Conservation (phyloP, 2,797 vertebrate species). For the Helostoma temminkii region DNA sequence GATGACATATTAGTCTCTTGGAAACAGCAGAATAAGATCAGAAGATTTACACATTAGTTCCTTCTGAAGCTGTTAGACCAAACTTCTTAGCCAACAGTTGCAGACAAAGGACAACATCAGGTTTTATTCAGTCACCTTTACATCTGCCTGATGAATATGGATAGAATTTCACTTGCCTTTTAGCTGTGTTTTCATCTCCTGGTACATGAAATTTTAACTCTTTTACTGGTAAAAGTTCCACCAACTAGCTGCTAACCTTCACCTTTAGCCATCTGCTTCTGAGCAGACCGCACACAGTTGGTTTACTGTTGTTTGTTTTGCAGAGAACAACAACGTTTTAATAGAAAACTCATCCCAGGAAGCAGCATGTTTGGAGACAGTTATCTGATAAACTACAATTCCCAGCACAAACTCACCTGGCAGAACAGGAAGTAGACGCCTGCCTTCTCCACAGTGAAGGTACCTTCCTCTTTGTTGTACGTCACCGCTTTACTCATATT, state of each 20-base stretch:
- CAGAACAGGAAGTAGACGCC: constrained; percentile 94
- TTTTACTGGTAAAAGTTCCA: too few species aligned
- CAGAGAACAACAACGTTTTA: too few species aligned
- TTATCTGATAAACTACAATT: constrained; percentile 20
- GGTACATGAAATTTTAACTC: too few species aligned
- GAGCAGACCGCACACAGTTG: too few species aligned
- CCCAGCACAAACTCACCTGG: constrained; percentile 84
- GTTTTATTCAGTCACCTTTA: background rate
- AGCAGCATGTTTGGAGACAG: background rate
- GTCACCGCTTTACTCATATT: constrained; percentile 90
- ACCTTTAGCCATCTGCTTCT: background rate
- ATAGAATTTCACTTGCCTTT: background rate
- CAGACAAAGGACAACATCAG: background rate
- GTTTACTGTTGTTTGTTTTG: too few species aligned
- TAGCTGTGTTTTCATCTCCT: background rate
- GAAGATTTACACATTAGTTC: too few species aligned
- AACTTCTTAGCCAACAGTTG: background rate
- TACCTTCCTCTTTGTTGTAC: constrained; percentile 87
- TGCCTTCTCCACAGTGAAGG: constrained; percentile 86
- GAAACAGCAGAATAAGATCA: background rate
- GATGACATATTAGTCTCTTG: background rate
- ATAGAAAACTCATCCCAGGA: too few species aligned
- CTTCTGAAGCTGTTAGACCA: background rate
- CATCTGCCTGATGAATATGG: background rate
- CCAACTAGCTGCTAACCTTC: background rate